Conservation (phyloP, 2,113 vertebrate species). For the Recurvirostra avosetta region DNA sequence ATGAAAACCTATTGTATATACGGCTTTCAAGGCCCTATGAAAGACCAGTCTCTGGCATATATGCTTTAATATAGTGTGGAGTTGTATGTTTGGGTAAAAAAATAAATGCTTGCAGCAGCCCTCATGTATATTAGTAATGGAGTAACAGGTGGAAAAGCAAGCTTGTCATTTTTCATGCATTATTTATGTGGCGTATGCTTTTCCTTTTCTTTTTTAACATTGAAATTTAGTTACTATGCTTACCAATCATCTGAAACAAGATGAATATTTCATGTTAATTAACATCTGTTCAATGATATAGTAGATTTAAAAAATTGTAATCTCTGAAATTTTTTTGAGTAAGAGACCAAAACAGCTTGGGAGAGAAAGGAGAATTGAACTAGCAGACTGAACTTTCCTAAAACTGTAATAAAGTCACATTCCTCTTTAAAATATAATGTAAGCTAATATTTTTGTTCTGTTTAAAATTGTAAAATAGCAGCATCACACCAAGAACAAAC, state of each 20-base stretch:
- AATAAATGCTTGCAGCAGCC: neutral
- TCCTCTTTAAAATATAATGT: neutral
- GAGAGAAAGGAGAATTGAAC: neutral
- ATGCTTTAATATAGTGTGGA: neutral
- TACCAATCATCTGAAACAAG: slow-evolving; percentile 6
- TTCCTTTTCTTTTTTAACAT: neutral
- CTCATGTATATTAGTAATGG: neutral
- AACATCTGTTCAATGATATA: neutral
- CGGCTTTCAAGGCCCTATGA: neutral
- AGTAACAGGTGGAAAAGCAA: neutral
- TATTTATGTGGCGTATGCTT: slow-evolving; percentile 30
- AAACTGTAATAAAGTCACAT: neutral
- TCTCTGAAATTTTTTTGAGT: neutral
- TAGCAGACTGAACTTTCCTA: neutral
- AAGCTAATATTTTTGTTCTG: neutral
- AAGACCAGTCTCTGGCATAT: neutral
- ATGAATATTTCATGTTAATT: slow-evolving; percentile 30
- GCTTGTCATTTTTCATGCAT: slow-evolving; percentile 8
- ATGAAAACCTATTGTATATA: neutral
- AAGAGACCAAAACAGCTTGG: neutral
- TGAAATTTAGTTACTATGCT: neutral
- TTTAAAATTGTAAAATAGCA: neutral
- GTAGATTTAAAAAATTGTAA: neutral
- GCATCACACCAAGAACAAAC: neutral
- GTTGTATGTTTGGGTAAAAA: neutral